phyloP scores from a whole-genome alignment of 2,888 invertebrate genomes.

The Drosophila buzzatii region DNA sequence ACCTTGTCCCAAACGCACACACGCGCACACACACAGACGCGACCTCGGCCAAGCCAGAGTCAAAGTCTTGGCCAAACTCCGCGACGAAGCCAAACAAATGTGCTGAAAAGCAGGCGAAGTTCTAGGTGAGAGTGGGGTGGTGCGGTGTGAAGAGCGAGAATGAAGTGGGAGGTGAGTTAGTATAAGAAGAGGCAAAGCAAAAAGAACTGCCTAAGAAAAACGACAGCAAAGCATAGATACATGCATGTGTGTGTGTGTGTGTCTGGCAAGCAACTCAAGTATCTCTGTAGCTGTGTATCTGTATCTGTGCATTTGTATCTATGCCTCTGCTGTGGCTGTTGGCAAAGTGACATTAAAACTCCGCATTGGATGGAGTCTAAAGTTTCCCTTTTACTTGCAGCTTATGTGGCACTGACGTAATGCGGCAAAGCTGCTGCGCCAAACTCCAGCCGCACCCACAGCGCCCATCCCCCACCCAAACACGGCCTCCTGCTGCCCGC shows the following conservation, averaged over 20 bases:
- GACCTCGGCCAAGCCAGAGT: conserved; percentile 70
- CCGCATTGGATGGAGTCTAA: conserved; percentile 49
- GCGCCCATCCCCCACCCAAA: not conserved
- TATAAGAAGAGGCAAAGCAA: conserved; percentile 52
- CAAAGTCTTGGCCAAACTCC: conserved; percentile 43
- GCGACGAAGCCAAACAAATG: conserved; percentile 65
- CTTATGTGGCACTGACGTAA: conserved; percentile 72
- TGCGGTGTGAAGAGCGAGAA: conserved; percentile 20
- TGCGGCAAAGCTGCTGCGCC: conserved; percentile 72
- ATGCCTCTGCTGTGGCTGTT: conserved; percentile 22
- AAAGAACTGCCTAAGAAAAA: conserved; percentile 55
- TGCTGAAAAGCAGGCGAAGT: not conserved
- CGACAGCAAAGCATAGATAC: conserved; percentile 58
- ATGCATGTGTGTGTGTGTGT: conserved; percentile 27
- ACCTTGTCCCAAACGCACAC: conserved; percentile 60
- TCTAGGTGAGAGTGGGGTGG: not conserved
- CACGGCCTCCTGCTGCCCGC: not conserved
- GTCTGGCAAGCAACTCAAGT: conserved; percentile 14
- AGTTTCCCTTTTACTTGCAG: conserved; percentile 79
- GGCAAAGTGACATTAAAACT: conserved; percentile 45
- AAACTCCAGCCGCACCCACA: conserved; percentile 33
- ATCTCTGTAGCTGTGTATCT: conserved; percentile 11
- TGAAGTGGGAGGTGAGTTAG: conserved; percentile 35
- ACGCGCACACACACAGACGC: conserved; percentile 38
- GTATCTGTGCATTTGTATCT: conserved; percentile 42